These are phyloP conservation scores for Cephus rjabovi DNA, from an alignment of 2,888 invertebrate genomes.

Conservation along the genomic window DNA sequence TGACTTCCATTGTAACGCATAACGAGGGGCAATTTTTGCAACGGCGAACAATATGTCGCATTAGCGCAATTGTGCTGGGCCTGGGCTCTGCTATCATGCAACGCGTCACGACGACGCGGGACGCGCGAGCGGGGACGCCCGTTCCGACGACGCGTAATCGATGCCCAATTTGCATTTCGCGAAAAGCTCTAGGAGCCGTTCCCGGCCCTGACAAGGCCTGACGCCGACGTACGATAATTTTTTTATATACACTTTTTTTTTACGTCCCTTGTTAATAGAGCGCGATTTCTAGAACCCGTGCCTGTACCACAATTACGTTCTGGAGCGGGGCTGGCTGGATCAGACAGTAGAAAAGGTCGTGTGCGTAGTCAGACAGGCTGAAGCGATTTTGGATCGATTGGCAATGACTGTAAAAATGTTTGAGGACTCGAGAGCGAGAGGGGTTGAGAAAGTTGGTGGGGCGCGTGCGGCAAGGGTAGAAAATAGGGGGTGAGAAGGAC, in stretches of 20 bases:
- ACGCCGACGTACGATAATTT: background rate
- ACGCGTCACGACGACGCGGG: constrained; percentile 19
- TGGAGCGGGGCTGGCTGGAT: background rate
- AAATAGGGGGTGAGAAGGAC: background rate
- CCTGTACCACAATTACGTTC: background rate
- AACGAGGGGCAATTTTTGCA: constrained; percentile 64
- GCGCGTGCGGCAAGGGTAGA: background rate
- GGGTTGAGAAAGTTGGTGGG: background rate
- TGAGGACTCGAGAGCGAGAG: background rate
- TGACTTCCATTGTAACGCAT: constrained; percentile 28
- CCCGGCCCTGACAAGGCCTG: background rate
- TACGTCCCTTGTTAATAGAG: background rate
- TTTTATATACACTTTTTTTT: background rate
- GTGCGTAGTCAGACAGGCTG: background rate
- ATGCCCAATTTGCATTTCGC: constrained; percentile 51
- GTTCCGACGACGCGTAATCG: constrained; percentile 41
- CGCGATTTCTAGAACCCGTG: no score
- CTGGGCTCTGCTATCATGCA: constrained; percentile 32
- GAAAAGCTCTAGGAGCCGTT: constrained; percentile 7
- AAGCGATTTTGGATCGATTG: background rate
- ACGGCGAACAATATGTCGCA: constrained; percentile 63
- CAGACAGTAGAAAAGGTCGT: background rate
- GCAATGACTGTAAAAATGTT: background rate
- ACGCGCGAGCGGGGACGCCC: background rate
- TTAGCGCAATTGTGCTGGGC: constrained; percentile 60